Evolutionary conservation across 2,113 vertebrate genomes (phyloP).

Genomic region (Crotalus viridis): DNA sequence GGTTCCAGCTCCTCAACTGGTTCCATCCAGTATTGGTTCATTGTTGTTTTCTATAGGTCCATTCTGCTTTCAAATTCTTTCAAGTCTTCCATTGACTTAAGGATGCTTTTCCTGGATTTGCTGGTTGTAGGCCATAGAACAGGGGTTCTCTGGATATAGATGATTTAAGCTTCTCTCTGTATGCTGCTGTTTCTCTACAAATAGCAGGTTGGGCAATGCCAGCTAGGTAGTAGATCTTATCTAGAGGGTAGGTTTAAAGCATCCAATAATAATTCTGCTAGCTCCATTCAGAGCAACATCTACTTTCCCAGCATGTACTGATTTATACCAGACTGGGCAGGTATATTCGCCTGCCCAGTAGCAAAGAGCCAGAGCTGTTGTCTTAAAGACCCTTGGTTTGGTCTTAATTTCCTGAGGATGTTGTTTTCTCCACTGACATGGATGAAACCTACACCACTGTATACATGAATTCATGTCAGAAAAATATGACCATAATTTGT

Average conservation of each 20-base stretch:
- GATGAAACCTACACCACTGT: background rate
- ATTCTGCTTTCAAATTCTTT: background rate
- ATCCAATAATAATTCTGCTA: background rate
- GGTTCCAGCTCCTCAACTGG: background rate
- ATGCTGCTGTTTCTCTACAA: background rate
- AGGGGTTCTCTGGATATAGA: background rate
- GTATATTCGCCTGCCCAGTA: background rate
- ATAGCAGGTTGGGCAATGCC: background rate
- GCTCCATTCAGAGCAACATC: background rate
- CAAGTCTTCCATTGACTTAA: background rate
- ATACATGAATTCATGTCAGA: background rate
- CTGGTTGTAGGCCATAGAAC: background rate
- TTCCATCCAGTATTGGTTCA: background rate
- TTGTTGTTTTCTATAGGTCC: background rate
- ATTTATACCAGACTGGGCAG: background rate
- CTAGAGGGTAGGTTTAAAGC: background rate
- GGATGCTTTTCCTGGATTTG: background rate
- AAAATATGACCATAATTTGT: background rate
- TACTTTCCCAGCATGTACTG: background rate
- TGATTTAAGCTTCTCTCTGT: background rate
- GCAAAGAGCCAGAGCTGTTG: background rate
- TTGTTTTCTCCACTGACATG: background rate
- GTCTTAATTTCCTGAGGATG: background rate
- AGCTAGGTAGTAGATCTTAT: background rate
- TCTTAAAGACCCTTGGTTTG: background rate